phyloP scores from a whole-genome alignment of 1,140 invertebrate genomes.

The Drosophila auraria region DNA sequence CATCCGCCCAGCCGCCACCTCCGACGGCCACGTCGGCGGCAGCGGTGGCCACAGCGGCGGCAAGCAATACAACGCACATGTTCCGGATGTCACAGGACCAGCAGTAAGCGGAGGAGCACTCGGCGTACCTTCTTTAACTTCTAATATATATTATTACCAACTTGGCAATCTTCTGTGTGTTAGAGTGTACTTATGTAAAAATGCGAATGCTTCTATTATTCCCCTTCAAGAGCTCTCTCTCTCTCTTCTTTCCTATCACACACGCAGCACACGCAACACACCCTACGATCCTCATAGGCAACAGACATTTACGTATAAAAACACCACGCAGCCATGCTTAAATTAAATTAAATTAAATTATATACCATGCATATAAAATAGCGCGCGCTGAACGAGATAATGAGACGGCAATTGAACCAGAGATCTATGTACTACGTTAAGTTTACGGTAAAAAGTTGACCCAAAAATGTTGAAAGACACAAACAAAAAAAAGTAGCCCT shows the following conservation, averaged over 20 bases:
- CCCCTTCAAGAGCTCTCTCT: slow-evolving; percentile 34
- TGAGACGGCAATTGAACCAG: slow-evolving; percentile 56
- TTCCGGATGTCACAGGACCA: slow-evolving; percentile 79
- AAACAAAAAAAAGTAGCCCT: slow-evolving; percentile 61
- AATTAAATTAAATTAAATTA: slow-evolving; percentile 57
- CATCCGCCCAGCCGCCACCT: slow-evolving; percentile 62
- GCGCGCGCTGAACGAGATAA: slow-evolving; percentile 38
- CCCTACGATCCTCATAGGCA: slow-evolving; percentile 39
- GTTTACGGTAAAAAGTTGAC: slow-evolving; percentile 75
- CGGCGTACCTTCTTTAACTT: slow-evolving; percentile 38
- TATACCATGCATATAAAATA: slow-evolving; percentile 68
- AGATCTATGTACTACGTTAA: slow-evolving; percentile 77
- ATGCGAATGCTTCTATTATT: slow-evolving; percentile 48
- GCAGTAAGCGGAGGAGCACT: slow-evolving; percentile 46
- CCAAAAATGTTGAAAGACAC: slow-evolving; percentile 72
- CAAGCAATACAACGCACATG: slow-evolving; percentile 78
- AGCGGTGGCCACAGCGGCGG: slow-evolving; percentile 77
- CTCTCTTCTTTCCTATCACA: slow-evolving; percentile 48
- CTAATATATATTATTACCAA: slow-evolving; percentile 37
- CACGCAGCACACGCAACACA: slow-evolving; percentile 1
- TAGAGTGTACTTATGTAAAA: slow-evolving; percentile 80
- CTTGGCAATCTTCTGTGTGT: slow-evolving; percentile 68
- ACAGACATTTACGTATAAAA: slow-evolving; percentile 32
- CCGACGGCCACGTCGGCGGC: slow-evolving; percentile 74
- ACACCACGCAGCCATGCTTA: slow-evolving; percentile 50